phyloP scores from a whole-genome alignment of 1,140 invertebrate genomes.

The Bombus affinis region DNA sequence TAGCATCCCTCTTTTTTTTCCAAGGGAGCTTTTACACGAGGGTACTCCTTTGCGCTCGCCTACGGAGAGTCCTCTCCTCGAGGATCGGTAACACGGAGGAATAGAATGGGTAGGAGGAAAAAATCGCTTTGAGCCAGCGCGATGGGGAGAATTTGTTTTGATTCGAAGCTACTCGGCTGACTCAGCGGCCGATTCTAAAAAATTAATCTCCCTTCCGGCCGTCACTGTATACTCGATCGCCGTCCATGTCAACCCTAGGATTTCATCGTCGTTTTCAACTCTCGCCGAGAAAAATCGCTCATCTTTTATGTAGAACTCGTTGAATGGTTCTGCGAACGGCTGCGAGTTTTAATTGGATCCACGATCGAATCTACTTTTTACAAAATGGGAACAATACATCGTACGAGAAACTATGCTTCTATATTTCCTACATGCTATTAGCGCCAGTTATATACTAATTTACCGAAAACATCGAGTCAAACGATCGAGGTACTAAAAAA shows the following conservation, averaged over 20 bases:
- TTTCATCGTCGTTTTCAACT: neutral
- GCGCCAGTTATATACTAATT: neutral
- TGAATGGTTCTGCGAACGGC: neutral
- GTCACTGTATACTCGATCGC: neutral
- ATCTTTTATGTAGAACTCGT: neutral
- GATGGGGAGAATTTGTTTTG: slow-evolving; percentile 43
- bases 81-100: slow-evolving; percentile 32
- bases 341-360: neutral
- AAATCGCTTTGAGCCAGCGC: slow-evolving; percentile 20
- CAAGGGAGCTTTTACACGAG: slow-evolving; percentile 29
- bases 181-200: slow-evolving; percentile 48
- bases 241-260: neutral
- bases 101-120: slow-evolving; percentile 8
- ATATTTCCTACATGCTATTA: neutral
- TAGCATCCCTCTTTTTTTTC: slow-evolving; percentile 23
- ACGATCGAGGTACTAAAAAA: neutral
- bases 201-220: slow-evolving; percentile 36
- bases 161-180: slow-evolving; percentile 51
- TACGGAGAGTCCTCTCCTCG: slow-evolving; percentile 31
- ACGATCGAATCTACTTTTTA: neutral
- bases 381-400: neutral
- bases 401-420: no score
- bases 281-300: neutral
- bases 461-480: neutral
- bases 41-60: slow-evolving; percentile 38